Base-by-base conservation (phyloP, 1,140 invertebrate species). In the Pogonomyrmex californicus region DNA sequence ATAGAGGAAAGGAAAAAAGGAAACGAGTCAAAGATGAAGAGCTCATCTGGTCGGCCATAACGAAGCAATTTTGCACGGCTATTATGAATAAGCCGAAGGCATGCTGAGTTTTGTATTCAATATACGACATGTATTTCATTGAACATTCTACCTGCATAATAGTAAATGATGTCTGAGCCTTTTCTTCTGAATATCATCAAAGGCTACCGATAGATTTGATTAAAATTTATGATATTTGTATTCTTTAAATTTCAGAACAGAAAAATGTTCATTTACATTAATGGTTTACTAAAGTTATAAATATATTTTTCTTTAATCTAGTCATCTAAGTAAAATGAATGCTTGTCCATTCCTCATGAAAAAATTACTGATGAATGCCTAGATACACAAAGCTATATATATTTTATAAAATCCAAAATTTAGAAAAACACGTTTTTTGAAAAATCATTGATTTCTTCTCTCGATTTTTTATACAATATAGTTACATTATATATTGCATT, bases 41-140 rank as follows among this genome's bases (percentile, higher is more conserved):
- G 10, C 14, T 88, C 68, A 44, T 89, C 49, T 79, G 56, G 54
- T 30, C 54, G 47, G 23, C 86, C 90, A 85, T 90, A 88, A 86
- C 87, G 62, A 92, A 92, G 36, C 86, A 82, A 90, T 92, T 92
- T 86, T 87, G 73, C 87, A 90, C 75, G 63, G 75, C n/a, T 70
- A 62, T 23, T 63, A 77, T 82, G 44, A 90, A 90, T 63, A 63
- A 71, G 36, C 33, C 6, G 17, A 17, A 14, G 7, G 65, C 23
- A 62, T n/a, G 56, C 36, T 87, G 62, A 87, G 60, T 87, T 54
- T 76, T 30, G 86, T 66, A 65, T 76, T 63, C 49, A 23, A 2
- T 58, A 63, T 58, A 41, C 71, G 41, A 63, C 10, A 12, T 63
- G 60, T 23, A 76, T 47, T 77, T 82, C 58, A 77, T 88, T 88